Conservation (phyloP, 2,797 vertebrate genomes). For the Myotis planiceps region DNA sequence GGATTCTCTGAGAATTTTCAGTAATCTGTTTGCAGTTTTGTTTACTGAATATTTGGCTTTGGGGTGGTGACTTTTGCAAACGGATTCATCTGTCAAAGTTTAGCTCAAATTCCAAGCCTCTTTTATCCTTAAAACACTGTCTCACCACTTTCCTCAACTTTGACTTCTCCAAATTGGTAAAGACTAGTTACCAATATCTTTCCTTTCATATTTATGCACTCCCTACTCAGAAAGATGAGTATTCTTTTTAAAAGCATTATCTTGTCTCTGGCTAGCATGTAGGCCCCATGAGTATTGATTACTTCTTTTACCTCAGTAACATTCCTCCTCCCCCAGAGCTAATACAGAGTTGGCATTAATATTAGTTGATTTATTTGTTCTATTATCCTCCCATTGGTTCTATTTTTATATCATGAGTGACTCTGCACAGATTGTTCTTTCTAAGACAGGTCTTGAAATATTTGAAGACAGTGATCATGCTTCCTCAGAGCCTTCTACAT, state of each 20-base stretch:
- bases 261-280: background rate
- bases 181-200: background rate
- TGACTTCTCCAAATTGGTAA: background rate
- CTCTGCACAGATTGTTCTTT: background rate
- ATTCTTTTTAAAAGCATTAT: background rate
- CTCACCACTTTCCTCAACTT: background rate
- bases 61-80: background rate
- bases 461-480: background rate
- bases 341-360: background rate
- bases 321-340: background rate
- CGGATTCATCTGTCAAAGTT: background rate
- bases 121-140: background rate
- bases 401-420: background rate
- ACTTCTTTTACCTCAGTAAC: background rate
- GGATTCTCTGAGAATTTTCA: background rate
- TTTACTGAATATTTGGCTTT: conserved; percentile 10
- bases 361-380: background rate
- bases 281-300: background rate
- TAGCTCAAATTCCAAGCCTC: background rate
- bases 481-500: background rate
- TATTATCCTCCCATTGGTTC: background rate
- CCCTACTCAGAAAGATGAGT: too few relatives aligned
- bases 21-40: background rate
- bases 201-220: background rate
- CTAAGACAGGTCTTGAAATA: background rate